These are phyloP conservation scores for Plectrocnemia conspersa DNA, from an alignment of 1,140 invertebrate genomes.

Conservation along the genomic window DNA sequence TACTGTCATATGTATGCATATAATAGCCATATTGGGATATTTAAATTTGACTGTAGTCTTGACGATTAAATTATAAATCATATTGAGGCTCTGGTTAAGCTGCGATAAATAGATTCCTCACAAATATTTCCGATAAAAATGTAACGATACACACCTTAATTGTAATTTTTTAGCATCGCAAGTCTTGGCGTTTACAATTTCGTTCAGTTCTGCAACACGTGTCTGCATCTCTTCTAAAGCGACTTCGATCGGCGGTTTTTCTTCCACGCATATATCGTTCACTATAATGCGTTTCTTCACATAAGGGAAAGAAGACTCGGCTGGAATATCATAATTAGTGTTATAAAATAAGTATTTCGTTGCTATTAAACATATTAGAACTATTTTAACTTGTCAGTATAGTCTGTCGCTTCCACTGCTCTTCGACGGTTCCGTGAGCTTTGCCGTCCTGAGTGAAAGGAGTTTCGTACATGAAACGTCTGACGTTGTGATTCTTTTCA, in stretches of 20 bases:
- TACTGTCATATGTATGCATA: no score
- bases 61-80: no score
- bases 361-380: conserved; percentile 4
- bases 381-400: conserved; percentile 68
- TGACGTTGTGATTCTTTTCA: conserved; percentile 82
- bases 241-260: conserved; percentile 88
- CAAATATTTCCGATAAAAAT: no score
- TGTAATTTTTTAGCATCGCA: conserved; percentile 87
- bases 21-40: no score
- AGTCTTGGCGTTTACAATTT: conserved; percentile 73
- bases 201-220: conserved; percentile 75
- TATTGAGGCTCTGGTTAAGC: no score
- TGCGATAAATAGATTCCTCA: no score
- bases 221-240: conserved; percentile 89
- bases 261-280: conserved; percentile 64
- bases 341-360: neutral
- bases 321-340: conserved; percentile 45
- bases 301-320: conserved; percentile 83
- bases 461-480: conserved; percentile 86
- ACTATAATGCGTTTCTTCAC: conserved; percentile 84
- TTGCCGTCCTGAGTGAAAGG: conserved; percentile 83
- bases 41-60: no score
- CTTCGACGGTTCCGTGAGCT: conserved; percentile 73
- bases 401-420: conserved; percentile 84
- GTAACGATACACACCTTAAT: conserved; percentile 58